Base-by-base conservation (phyloP, 2,113 vertebrate genomes). In the Muntiacus reevesi region DNA sequence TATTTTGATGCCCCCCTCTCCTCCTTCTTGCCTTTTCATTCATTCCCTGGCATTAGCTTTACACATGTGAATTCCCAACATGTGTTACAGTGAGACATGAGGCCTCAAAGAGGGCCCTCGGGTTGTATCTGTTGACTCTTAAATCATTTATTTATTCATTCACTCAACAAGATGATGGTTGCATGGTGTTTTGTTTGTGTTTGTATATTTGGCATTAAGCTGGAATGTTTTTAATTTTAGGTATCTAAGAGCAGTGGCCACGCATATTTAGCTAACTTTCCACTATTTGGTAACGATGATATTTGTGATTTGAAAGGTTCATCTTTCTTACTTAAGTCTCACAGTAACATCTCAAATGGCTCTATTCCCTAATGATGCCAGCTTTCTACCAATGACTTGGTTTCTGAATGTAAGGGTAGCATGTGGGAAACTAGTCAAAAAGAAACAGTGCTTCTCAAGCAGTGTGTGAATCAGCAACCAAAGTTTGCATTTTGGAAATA, bases 401-500 rank as follows among this genome's bases (percentile, higher is more conserved):
- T 62, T 43, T 89, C 62, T 43, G 19, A 47, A 17, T 28, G 52
- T 17, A 59, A 36, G 12, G 30, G 19, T 21, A 59, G 50, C 52
- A 36, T 13, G 45, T 62, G 78, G 57, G 67, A 62, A 71, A 89
- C 16, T 85, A 84, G 27, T 95, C 30, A 67, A 82, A 88, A 89
- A 95, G 52, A 78, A 83, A 62, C 40, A 12, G 25, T 3, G 27
- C 33, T 84, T 89, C 88, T 79, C 57, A 62, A 36, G 67, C 92
- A 13, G 12, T 17, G 36, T 83, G 76, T 98, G 98, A 98, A 89
- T 98, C 98, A 98, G 98, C 84, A 60, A 64, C 98, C 98, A 86
- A 87, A 98, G 96, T 97, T 92, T 96, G 87, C 97, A 98, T 98
- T 97, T 95, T 95, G 91, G 93, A 97, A 95, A 98, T 97, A 97